Conservation (phyloP, 2,113 vertebrate species). For the Notarius quadriscutis region DNA sequence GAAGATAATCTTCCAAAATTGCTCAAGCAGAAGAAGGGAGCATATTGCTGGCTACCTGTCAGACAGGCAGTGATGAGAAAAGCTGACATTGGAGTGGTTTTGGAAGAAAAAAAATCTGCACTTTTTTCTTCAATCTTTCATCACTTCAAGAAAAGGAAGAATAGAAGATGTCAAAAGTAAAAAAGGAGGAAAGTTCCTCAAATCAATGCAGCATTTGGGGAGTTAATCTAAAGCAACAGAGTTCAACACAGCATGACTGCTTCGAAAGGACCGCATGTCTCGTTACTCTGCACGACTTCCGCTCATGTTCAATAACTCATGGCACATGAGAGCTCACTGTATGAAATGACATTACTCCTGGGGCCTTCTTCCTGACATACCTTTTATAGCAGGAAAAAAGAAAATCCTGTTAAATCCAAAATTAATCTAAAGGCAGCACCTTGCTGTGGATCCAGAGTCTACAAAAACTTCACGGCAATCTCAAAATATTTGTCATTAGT, state of each 20-base stretch:
- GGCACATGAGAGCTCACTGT: conserved; percentile 1
- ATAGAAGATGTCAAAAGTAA: background rate
- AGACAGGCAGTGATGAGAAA: conserved; percentile 57
- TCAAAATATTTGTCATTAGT: conserved; percentile 18
- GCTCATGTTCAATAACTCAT: conserved; percentile 23
- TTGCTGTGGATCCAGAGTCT: background rate
- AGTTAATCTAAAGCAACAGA: background rate
- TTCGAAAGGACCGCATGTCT: conserved; percentile 11
- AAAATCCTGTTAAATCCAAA: conserved; percentile 28
- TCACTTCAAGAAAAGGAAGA: conserved; percentile 1
- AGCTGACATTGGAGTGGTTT: background rate
- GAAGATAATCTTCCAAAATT: conserved; percentile 71
- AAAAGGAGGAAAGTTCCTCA: background rate
- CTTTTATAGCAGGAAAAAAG: conserved; percentile 29
- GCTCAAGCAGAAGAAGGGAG: conserved; percentile 52
- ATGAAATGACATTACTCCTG: conserved; percentile 24
- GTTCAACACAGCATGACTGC: background rate
- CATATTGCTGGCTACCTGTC: conserved; percentile 53
- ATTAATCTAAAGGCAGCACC: background rate
- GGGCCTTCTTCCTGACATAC: conserved; percentile 32
- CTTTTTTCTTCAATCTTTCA: background rate
- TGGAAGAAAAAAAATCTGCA: background rate
- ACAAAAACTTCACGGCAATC: conserved; percentile 12
- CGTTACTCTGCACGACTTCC: background rate
- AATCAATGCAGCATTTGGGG: conserved; percentile 2